Evolutionary conservation across 2,888 invertebrate species (phyloP), one percentile per base, ranked within the genome.

Genomic region (Parnassius mnemosyne): DNA sequence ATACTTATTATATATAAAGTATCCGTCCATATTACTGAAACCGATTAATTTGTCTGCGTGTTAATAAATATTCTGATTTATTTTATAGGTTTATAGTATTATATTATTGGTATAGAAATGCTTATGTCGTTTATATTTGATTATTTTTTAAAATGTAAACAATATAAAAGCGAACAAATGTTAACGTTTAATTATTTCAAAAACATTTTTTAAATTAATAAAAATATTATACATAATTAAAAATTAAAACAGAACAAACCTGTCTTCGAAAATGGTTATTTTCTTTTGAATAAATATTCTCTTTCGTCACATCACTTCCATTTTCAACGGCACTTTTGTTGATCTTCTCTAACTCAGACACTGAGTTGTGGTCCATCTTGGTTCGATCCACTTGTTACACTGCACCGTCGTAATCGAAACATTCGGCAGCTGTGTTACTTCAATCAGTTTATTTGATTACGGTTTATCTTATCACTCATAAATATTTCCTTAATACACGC

Each of bases 311-410:
- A 77, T 73, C 66, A 46, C 71, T 68, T 64, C 75, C 78, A 66
- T 83, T 80, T 60, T 77, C 78, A 12, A 68, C 70, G 54, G 69
- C 77, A 72, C 78, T 79, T 66, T 73, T 78, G 66, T 84, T 75
- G 43, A 88, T 81, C 79, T 83, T 87, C 69, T 86, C 84, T 62
- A 89, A 74, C 74, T 87, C 88, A 0, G 82, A 61, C 69, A 73
- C 68, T 56, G 70, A 75, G 63, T 69, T 76, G 76, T 80, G 75
- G 69, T 82, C 84, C 89, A 89, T 89, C 74, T 70, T 72, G 64
- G 69, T 62, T 66, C 64, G 69, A 68, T 64, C 71, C 72, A 83
- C 83, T 84, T 77, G 74, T 70, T 53, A 57, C 50, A 73, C 73
- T 73, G 71, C 64, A 55, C 50, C 59, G 64, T 54, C 51, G 59